Evolutionary conservation across 1,140 invertebrate species (phyloP), one percentile per base, ranked within the genome.

Genomic region (Diorhabda elongata): DNA sequence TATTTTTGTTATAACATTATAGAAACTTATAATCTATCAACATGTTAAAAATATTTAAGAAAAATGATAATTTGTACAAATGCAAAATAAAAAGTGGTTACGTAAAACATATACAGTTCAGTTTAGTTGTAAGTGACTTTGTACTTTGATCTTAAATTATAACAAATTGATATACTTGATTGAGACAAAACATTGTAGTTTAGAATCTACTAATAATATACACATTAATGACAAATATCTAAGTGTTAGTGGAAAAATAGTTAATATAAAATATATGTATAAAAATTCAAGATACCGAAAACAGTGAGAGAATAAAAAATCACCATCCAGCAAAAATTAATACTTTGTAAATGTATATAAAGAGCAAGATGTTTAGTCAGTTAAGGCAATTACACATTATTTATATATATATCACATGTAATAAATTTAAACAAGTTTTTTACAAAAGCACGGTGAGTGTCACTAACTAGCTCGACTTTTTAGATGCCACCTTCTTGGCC

Each of bases 401-500:
- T 69, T 58, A 70, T 64, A 68, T 69, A 66, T 65, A 67, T 45
- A 61, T 11, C 42, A 60, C 42, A 60, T 56, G 26, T 44, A 64
- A 5, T 45, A 6, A 45, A 26, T 3, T 64, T 64, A 7, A 6
- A 44, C 5, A 44, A 7, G 26, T 42, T 26, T 5, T 9, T 67
- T 44, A 4, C 26, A 43, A 8, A 42, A 44, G 42, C 42, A 3
- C n/a, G 42, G 62, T 66, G 8, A 8, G 26, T 26, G 65, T 61
- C 73, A 81, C 77, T 81, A 81, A 81, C 79, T 81, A 66, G 76
- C 79, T 45, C 80, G 72, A 69, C 78, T 80, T 80, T 89, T 87
- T 77, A 87, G 81, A 76, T 86, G 82, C 79, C 88, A 88, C 73
- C 85, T 81, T 80, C 90, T 84, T 69, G 91, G 91, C 90, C 90